Percentiles rank a stretch among this genome's conserved stretches.
Evolutionary conservation across 2,113 vertebrate genomes (phyloP).

Genomic region (Mormyrus lacerda): DNA sequence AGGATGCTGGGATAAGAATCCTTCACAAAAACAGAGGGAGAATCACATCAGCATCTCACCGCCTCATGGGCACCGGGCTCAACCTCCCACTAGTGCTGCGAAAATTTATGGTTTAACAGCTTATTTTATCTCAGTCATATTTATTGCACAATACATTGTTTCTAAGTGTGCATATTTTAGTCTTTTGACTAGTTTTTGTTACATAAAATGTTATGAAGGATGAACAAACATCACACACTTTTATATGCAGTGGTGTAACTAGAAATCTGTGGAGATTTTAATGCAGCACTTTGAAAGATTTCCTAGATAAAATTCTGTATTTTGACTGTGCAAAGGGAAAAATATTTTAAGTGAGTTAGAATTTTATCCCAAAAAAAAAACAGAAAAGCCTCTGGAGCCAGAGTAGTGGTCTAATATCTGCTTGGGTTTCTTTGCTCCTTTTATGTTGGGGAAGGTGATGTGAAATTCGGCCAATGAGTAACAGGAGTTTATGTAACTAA

Average conservation of each 20-base stretch:
- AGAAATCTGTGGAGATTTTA: not conserved
- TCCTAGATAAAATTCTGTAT: not conserved
- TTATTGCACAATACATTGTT: not conserved
- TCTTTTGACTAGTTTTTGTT: not conserved
- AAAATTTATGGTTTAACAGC: not conserved
- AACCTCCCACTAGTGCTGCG: not conserved
- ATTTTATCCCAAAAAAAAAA: not conserved
- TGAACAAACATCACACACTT: not conserved
- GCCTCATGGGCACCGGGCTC: not conserved
- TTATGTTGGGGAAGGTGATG: not conserved
- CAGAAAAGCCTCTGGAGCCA: not conserved
- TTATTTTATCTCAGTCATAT: not conserved
- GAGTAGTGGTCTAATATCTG: not conserved
- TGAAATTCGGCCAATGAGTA: not conserved
- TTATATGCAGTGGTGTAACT: not conserved
- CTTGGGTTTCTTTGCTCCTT: not conserved
- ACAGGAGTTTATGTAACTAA: not conserved
- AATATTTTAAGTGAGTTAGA: not conserved
- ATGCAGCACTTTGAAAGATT: not conserved
- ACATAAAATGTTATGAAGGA: not conserved
- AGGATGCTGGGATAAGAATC: not conserved
- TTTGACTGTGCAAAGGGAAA: not conserved
- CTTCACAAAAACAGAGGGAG: slow-evolving; percentile 21
- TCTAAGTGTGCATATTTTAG: not conserved
- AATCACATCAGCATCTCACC: not conserved